Base-by-base conservation (phyloP, 2,113 vertebrate species). In the Notothenia rossii region DNA sequence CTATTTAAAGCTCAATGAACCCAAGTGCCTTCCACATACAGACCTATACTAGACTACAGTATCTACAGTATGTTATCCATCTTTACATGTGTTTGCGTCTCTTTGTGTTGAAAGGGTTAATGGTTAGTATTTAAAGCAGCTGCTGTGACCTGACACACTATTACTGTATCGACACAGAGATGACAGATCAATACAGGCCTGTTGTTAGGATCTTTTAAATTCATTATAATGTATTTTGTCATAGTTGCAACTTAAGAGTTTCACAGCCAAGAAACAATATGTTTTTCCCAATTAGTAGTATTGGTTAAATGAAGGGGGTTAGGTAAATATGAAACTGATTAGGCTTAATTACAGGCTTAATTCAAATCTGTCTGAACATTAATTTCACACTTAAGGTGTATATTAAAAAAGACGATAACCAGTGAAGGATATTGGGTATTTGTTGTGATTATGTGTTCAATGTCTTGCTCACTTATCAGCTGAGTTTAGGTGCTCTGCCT, bases 11-110 rank as follows among this genome's bases (percentile, higher is more conserved):
- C 11, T 60, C 65, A 82, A 0, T 86, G 59, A 79, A 51, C 72
- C 5, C 0, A 3, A 72, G n/a, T 79, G n/a, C 36, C 83, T n/a
- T 76, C 86, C 36, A 79, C 70, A 79, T 77, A 79, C 63, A 84
- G 43, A 88, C 53, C 43, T 45, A 50, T 14, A 74, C 12, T 48
- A 45, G 3, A 29, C 29, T 4, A 7, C 40, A 46, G 7, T 48
- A 14, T 9, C 29, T 29, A 29, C 20, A 12, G 33, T 48, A 15
- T 33, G 17, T 63, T 18, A 65, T 33, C 33, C 69, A 64, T 63
- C 5, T 53, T 1, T 11, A 10, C 29, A 29, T 17, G 49, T 25
- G 40, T 64, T 2, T 59, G 17, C 63, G 36, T 51, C 4, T 56
- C 11, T 60, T 10, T 17, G 10, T 29, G 29, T 29, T 29, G 29